Conservation (phyloP, 2,888 invertebrate species). For the Caenorhabditis panamensis region DNA sequence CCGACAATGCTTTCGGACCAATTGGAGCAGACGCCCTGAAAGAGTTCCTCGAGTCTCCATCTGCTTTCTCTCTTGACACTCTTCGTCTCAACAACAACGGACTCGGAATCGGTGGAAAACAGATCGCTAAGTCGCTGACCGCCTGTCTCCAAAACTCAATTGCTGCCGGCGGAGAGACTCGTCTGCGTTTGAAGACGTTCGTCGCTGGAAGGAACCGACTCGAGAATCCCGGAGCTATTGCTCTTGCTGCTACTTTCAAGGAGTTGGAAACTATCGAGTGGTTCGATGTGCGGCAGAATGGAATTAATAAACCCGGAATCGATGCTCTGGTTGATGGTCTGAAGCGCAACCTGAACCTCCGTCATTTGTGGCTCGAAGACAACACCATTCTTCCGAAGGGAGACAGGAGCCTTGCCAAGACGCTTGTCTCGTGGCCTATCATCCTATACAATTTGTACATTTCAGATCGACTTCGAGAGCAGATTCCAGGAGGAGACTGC, state of each 20-base stretch:
- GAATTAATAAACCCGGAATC: constrained; percentile 86
- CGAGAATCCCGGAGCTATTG: constrained; percentile 93
- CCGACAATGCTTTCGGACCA: constrained; percentile 97
- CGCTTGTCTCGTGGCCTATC: constrained; percentile 85
- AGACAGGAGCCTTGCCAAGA: constrained; percentile 87
- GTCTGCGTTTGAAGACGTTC: constrained; percentile 89
- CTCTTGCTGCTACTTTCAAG: constrained; percentile 90
- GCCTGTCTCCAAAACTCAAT: constrained; percentile 69
- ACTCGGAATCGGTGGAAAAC: constrained; percentile 91
- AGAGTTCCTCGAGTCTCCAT: constrained; percentile 88
- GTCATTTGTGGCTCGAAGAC: constrained; percentile 92
- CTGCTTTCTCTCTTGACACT: constrained; percentile 90
- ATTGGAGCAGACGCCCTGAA: constrained; percentile 91
- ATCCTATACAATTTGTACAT: background rate
- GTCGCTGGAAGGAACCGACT: constrained; percentile 94
- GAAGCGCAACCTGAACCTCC: constrained; percentile 85
- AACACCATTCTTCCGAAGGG: constrained; percentile 90
- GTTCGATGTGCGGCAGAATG: constrained; percentile 42
- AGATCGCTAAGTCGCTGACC: constrained; percentile 68
- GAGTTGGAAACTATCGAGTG: constrained; percentile 82
- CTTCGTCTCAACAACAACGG: constrained; percentile 95
- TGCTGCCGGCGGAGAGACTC: constrained; percentile 80
- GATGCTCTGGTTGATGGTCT: constrained; percentile 87
- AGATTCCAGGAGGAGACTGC: constrained; percentile 58
- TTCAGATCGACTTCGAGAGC: constrained; percentile 51